Percentiles rank a stretch among this genome's conserved stretches.
phyloP scores from a whole-genome alignment of 2,888 invertebrate genomes.

The Anodontia alba region DNA sequence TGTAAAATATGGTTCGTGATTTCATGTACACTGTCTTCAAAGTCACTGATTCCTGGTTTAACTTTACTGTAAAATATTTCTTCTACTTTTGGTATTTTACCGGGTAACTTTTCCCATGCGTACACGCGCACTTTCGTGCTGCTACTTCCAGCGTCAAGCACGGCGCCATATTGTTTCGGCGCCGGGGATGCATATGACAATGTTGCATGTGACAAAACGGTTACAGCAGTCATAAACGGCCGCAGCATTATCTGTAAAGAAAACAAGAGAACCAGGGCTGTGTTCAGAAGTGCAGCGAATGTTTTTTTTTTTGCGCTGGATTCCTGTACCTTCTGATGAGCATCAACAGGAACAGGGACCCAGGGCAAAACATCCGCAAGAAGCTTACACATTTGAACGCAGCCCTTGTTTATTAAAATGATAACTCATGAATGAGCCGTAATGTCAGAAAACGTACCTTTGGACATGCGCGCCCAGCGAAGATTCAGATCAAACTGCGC shows the following conservation, averaged over 20 bases:
- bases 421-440: too few species aligned
- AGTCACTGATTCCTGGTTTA: slow-evolving; percentile 68
- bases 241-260: slow-evolving; percentile 5
- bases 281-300: not conserved
- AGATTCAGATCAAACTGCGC: too few species aligned
- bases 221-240: slow-evolving; percentile 1
- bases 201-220: not conserved
- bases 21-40: slow-evolving; percentile 41
- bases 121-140: slow-evolving; percentile 86
- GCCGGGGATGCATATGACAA: not conserved
- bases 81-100: slow-evolving; percentile 57
- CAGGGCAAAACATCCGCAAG: too few species aligned
- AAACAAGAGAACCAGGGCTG: too few species aligned
- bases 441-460: too few species aligned
- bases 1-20: slow-evolving; percentile 77
- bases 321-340: too few species aligned
- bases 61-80: slow-evolving; percentile 66
- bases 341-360: too few species aligned
- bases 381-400: too few species aligned
- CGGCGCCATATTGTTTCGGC: slow-evolving; percentile 83
- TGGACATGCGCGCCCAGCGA: too few species aligned
- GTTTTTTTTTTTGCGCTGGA: too few species aligned
- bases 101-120: slow-evolving; percentile 77
- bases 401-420: too few species aligned
- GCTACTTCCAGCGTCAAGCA: slow-evolving; percentile 86